These are phyloP conservation scores for Halocynthia roretzi DNA, from an alignment of 23 tunicate genomes.

Conservation along the genomic window DNA sequence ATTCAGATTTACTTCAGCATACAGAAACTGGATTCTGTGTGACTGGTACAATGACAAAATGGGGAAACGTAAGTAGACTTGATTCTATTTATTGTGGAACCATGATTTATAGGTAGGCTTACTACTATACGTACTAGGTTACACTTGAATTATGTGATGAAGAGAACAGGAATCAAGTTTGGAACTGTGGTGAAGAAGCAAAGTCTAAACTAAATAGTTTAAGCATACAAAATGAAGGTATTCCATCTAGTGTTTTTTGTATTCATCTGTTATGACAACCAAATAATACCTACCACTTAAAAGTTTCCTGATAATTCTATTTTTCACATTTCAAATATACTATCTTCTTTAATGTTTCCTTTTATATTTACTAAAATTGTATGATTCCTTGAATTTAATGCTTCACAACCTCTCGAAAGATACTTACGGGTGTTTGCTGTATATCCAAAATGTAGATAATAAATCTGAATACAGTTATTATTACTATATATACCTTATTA, in stretches of 20 bases:
- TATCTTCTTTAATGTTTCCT: no score
- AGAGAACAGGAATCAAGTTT: constrained; percentile 22
- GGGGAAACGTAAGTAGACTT: constrained; percentile 42
- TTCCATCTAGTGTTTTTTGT: neutral
- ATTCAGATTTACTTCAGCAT: constrained; percentile 20
- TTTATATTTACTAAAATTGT: no score
- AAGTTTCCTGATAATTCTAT: neutral
- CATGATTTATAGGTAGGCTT: neutral
- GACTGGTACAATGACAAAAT: constrained; percentile 24
- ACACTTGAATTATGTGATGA: constrained; percentile 26
- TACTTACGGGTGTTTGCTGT: no score
- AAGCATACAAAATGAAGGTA: constrained; percentile 27
- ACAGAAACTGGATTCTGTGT: constrained; percentile 40
- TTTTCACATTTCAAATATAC: no score
- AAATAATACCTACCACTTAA: neutral
- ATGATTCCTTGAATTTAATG: no score
- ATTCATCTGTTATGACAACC: neutral
- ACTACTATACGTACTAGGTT: constrained; percentile 17
- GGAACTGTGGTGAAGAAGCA: constrained; percentile 57
- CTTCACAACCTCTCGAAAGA: no score
- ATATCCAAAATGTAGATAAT: no score
- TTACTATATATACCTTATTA: no score
- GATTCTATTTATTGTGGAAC: neutral
- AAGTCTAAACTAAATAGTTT: constrained; percentile 25
- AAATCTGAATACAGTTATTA: no score